Evolutionary conservation across 2,797 vertebrate species (phyloP), one percentile per base, ranked within the genome.

Genomic region (Nyctibius grandis): DNA sequence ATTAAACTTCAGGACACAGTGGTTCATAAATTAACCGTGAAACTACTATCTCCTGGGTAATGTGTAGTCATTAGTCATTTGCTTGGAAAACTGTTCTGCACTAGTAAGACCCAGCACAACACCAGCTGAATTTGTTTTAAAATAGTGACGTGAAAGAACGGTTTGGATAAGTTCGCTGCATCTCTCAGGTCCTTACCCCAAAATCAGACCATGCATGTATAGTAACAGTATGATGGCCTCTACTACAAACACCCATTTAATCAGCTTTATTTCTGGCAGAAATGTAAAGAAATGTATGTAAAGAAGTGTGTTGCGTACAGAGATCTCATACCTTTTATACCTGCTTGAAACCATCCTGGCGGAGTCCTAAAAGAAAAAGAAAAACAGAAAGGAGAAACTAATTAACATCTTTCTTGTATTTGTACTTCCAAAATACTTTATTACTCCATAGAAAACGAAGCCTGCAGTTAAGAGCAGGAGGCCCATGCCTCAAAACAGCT

Each of bases 281-380:
- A 76, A 11, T 38, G 2, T 47, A 63, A 69, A 67, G 10, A 75
- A 61, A 28, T 1, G n/a, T n/a, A 11, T 38, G 2, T 47, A 63
- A 69, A 67, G 10, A 75, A 61, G 28, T 1, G 3, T 48, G 4
- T 25, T 54, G 11, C 20, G 19, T 56, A 80, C 9, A 50, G 94
- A 75, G 34, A 79, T 79, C 29, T 86, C 98, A 98, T 98, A 99
- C 99, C 99, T 99, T 97, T 99, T 99, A 93, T 98, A 98, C 94
- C 98, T 98, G 95, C 98, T 97, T 93, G 98, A 97, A 93, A 98
- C 98, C 77, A 98, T 97, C 97, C 98, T 98, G 38, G 98, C 98
- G 25, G 98, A 98, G 7, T 99, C 99, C 99, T 99, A 85, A 94
- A 96, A 95, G 74, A 94, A 96, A 98, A 47, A 91, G 63, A 95